phyloP scores from a whole-genome alignment of 2,888 invertebrate species.

The Drosophila neonasuta region DNA sequence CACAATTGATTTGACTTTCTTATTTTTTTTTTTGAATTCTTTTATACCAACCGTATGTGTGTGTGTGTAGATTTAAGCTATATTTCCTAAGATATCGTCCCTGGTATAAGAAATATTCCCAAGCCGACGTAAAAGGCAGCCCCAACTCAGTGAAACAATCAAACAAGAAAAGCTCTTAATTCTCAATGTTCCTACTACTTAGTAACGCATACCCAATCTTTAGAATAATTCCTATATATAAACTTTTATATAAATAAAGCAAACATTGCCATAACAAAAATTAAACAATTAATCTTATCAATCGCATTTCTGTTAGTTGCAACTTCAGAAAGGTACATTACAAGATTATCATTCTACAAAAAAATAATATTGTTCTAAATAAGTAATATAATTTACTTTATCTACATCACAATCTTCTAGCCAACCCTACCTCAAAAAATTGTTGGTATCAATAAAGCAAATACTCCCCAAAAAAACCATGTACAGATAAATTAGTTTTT shows the following conservation, averaged over 20 bases:
- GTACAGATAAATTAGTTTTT: not conserved
- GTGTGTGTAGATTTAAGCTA: not conserved
- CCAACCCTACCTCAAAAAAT: not conserved
- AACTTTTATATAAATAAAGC: conserved; percentile 30
- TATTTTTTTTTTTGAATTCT: not conserved
- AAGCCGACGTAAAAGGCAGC: conserved; percentile 56
- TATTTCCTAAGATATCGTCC: conserved; percentile 38
- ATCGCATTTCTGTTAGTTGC: not conserved
- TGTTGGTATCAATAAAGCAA: not conserved
- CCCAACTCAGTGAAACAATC: conserved; percentile 56
- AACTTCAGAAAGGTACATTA: too few species aligned
- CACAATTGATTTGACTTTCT: conserved; percentile 40
- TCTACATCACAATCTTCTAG: too few species aligned
- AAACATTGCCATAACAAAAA: conserved; percentile 20
- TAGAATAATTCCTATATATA: not conserved
- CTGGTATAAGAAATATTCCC: conserved; percentile 25
- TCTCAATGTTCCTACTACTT: conserved; percentile 35
- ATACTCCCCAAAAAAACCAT: too few species aligned
- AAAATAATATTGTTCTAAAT: too few species aligned
- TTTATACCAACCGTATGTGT: not conserved
- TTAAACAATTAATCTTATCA: not conserved
- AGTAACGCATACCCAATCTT: conserved; percentile 12
- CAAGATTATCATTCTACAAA: too few species aligned
- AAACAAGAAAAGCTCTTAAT: conserved; percentile 15
- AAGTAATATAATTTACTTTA: too few species aligned